Evolutionary conservation across 2,113 vertebrate species (phyloP).

Genomic region (Microcebus ravelobensis): DNA sequence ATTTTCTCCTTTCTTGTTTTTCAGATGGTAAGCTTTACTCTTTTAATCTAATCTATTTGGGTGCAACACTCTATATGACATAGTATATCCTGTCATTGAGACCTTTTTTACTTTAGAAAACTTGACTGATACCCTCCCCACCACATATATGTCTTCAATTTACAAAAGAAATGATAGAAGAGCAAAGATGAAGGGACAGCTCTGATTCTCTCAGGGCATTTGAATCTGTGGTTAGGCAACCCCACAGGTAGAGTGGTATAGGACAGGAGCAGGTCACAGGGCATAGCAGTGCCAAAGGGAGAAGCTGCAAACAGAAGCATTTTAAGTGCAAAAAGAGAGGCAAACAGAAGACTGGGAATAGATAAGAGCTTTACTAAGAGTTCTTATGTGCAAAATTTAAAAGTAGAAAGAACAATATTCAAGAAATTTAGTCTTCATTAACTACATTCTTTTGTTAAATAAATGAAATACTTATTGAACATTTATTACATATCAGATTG

Average conservation of each 20-base stretch:
- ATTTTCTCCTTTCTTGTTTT: constrained; percentile 59
- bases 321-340: neutral
- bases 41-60: constrained; percentile 54
- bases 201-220: constrained; percentile 23
- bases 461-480: constrained; percentile 28
- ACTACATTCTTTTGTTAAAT: neutral
- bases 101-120: constrained; percentile 60
- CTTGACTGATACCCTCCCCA: neutral
- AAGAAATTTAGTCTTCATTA: neutral
- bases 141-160: neutral
- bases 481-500: neutral
- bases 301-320: neutral
- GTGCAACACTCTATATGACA: constrained; percentile 35
- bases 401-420: neutral
- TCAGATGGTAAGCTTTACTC: constrained; percentile 11
- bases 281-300: neutral
- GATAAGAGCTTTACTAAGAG: neutral
- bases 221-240: constrained; percentile 21
- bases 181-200: neutral
- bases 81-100: constrained; percentile 50
- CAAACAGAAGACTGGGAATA: neutral
- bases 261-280: neutral
- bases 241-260: neutral
- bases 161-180: constrained; percentile 41
- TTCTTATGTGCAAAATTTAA: neutral